Evolutionary conservation across 2,888 invertebrate genomes (phyloP).

Genomic region (Cerastoderma edule): DNA sequence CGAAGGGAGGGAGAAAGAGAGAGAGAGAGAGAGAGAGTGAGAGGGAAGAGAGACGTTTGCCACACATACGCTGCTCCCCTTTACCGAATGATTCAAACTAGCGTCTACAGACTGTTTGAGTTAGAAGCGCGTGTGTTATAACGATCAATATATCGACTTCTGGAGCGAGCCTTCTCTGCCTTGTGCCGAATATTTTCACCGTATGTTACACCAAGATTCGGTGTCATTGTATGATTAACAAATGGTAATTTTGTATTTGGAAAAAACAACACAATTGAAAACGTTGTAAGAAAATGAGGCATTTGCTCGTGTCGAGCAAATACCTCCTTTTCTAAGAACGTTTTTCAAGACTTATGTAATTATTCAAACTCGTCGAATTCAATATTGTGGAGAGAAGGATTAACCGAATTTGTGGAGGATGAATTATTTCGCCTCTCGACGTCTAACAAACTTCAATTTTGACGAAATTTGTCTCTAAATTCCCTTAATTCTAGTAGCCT

Average conservation of each 20-base stretch:
- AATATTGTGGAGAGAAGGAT: too few species aligned
- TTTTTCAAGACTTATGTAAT: not conserved
- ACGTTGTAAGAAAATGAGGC: not conserved
- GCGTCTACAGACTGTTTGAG: slow-evolving; percentile 3
- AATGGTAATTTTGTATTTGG: too few species aligned
- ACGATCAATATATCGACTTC: slow-evolving; percentile 23
- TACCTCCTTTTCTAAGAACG: not conserved
- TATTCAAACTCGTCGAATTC: too few species aligned
- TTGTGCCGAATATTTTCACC: not conserved
- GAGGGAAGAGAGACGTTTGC: slow-evolving; percentile 15
- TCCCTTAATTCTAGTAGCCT: too few species aligned
- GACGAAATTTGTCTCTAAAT: too few species aligned
- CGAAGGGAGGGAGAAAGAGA: too few species aligned
- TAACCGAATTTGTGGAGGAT: too few species aligned
- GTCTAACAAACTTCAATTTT: too few species aligned
- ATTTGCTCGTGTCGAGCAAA: not conserved
- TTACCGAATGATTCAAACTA: slow-evolving; percentile 6
- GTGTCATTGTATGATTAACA: not conserved
- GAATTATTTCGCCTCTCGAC: too few species aligned
- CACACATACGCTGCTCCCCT: slow-evolving; percentile 6
- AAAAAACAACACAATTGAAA: too few species aligned
- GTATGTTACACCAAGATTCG: too few species aligned
- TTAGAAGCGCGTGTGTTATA: slow-evolving; percentile 2
- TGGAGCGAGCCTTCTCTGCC: not conserved
- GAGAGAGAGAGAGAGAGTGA: too few species aligned